These are phyloP conservation scores for Drosophila mettleri DNA, from an alignment of 2,888 invertebrate species.

Conservation along the genomic window DNA sequence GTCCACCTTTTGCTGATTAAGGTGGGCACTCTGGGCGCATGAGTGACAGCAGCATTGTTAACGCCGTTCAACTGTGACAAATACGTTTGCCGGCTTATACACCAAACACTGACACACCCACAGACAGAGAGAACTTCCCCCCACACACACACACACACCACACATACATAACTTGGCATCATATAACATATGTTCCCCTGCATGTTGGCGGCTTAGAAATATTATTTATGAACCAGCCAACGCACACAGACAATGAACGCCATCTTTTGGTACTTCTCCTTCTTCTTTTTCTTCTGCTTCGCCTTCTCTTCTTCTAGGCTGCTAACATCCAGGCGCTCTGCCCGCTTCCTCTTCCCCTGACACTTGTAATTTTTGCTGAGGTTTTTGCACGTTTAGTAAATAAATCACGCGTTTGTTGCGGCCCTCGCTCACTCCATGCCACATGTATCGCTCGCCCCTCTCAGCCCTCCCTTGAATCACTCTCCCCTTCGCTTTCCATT, in stretches of 20 bases:
- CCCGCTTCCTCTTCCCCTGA: constrained; percentile 17
- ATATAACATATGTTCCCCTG: constrained; percentile 65
- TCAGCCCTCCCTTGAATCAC: neutral
- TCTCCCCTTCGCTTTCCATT: neutral
- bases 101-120: constrained; percentile 28
- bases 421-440: constrained; percentile 4
- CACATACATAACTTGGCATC: constrained; percentile 19
- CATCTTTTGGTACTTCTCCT: neutral
- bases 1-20: constrained; percentile 63
- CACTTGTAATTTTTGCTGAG: constrained; percentile 76
- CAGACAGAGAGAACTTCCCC: too few relatives aligned
- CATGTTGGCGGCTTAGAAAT: constrained; percentile 74
- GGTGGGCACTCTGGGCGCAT: constrained; percentile 53
- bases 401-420: constrained; percentile 73
- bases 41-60: constrained; percentile 64
- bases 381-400: constrained; percentile 79
- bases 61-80: constrained; percentile 78
- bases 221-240: constrained; percentile 74
- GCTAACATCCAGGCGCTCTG: neutral
- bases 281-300: neutral
- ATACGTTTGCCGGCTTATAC: constrained; percentile 71
- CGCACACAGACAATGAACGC: constrained; percentile 67
- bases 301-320: neutral
- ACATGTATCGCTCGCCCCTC: neutral
- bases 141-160: neutral